phyloP scores from a whole-genome alignment of 2,113 vertebrate species.

The Haliaeetus leucogaster region DNA sequence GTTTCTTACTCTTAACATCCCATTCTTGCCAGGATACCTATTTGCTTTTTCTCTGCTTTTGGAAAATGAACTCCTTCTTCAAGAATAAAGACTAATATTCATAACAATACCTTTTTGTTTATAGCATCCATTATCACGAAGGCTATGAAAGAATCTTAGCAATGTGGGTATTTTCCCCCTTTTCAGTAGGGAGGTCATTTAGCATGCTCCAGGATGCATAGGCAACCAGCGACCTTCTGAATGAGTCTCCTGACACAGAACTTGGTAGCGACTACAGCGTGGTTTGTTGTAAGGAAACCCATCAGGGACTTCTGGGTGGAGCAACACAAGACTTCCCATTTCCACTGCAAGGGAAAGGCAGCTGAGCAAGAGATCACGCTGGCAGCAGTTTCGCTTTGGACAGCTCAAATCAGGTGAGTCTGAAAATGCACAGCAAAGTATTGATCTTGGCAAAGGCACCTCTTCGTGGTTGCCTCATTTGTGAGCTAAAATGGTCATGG shows the following conservation, averaged over 20 bases:
- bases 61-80: background rate
- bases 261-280: rapidly evolving
- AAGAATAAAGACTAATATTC: background rate
- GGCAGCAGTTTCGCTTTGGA: rapidly evolving
- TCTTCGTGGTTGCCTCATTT: background rate
- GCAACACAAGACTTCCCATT: background rate
- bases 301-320: background rate
- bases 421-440: background rate
- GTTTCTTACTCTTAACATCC: background rate
- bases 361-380: rapidly evolving
- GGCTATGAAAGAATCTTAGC: background rate
- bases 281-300: background rate
- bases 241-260: background rate
- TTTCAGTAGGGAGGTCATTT: background rate
- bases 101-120: background rate
- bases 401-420: background rate
- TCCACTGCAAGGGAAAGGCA: background rate
- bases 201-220: background rate
- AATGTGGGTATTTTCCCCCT: background rate
- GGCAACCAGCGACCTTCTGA: background rate
- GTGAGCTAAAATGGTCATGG: background rate
- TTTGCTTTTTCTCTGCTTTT: background rate
- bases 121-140: background rate
- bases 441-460: background rate
- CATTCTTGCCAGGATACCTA: background rate